These are phyloP conservation scores for Eulemur rufifrons DNA, from an alignment of 2,113 vertebrate genomes.

Conservation along the genomic window DNA sequence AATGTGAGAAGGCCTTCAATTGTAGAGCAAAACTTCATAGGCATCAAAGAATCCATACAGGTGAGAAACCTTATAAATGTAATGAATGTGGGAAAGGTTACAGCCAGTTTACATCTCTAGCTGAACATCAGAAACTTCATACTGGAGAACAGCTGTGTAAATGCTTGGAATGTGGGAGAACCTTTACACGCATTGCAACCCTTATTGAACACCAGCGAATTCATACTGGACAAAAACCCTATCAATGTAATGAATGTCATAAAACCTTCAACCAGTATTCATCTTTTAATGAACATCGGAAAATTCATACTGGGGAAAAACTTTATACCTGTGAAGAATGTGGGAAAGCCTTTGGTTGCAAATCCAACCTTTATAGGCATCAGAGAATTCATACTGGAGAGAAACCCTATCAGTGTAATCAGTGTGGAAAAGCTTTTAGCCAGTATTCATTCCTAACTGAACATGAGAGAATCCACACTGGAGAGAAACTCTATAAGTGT, in stretches of 20 bases:
- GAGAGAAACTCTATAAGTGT: conserved; percentile 74
- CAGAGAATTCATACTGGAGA: conserved; percentile 72
- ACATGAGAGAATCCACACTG: conserved; percentile 69
- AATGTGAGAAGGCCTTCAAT: conserved; percentile 76
- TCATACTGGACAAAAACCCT: conserved; percentile 69
- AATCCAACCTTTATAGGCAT: conserved; percentile 71
- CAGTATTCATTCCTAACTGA: conserved; percentile 73
- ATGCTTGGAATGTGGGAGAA: conserved; percentile 69
- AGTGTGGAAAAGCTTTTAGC: conserved; percentile 72
- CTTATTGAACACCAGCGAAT: conserved; percentile 67
- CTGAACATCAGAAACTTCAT: conserved; percentile 71
- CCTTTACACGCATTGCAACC: conserved; percentile 61
- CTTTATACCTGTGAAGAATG: conserved; percentile 56
- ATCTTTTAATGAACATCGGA: conserved; percentile 62
- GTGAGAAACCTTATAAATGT: conserved; percentile 70
- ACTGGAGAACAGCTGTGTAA: conserved; percentile 62
- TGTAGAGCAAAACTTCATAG: conserved; percentile 69
- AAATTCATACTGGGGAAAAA: conserved; percentile 71
- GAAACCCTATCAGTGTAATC: conserved; percentile 70
- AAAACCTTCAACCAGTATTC: conserved; percentile 72
- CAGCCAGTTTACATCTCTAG: conserved; percentile 65
- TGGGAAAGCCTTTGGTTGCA: conserved; percentile 72
- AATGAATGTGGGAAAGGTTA: conserved; percentile 65
- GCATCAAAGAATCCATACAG: conserved; percentile 67
- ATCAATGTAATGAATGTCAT: conserved; percentile 62